Conservation (phyloP, 1,140 invertebrate genomes). For the Atopsyche davidsoni region DNA sequence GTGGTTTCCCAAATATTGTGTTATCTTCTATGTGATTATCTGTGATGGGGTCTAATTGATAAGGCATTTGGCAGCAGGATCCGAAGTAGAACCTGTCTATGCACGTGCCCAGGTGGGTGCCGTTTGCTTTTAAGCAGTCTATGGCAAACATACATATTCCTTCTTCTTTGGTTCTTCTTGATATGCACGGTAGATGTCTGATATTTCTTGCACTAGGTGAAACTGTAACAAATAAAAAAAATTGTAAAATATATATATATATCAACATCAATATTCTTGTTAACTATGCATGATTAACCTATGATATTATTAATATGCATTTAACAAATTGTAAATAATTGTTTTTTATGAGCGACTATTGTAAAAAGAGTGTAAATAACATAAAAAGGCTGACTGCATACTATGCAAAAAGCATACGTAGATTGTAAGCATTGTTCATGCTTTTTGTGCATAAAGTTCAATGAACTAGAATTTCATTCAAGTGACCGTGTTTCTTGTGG, state of each 20-base stretch:
- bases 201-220: constrained; percentile 75
- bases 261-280: background rate
- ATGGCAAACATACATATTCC: constrained; percentile 93
- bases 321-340: too few relatives aligned
- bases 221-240: constrained; percentile 42
- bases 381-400: too few relatives aligned
- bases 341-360: too few relatives aligned
- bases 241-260: constrained; percentile 17
- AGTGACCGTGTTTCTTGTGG: too few relatives aligned
- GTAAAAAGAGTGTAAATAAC: too few relatives aligned
- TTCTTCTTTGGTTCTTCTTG: constrained; percentile 66
- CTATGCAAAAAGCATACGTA: too few relatives aligned
- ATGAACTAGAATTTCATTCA: too few relatives aligned
- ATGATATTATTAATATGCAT: too few relatives aligned
- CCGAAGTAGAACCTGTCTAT: constrained; percentile 60
- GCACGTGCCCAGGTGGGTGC: constrained; percentile 84
- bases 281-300: background rate
- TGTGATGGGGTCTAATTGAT: constrained; percentile 42
- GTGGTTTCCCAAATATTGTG: constrained; percentile 46
- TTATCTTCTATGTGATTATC: constrained; percentile 46
- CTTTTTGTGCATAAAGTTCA: too few relatives aligned
- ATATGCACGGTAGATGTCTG: constrained; percentile 78
- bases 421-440: too few relatives aligned
- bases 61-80: constrained; percentile 73
- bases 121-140: constrained; percentile 85